Evolutionary conservation across 2,113 vertebrate genomes (phyloP), one percentile per base, ranked within the genome.

Genomic region (Prolemur simus): DNA sequence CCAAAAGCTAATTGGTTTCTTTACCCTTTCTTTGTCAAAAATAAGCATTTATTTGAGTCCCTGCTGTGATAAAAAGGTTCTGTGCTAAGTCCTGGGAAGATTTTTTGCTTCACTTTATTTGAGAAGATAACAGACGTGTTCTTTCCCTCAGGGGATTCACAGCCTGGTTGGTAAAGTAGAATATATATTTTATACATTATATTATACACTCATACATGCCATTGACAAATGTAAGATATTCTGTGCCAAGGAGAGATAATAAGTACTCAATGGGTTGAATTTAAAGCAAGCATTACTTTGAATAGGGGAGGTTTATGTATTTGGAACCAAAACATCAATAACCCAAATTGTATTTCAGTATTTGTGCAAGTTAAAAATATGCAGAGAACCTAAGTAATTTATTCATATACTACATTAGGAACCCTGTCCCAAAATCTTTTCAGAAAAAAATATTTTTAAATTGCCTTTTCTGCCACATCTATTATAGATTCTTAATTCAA

Each of bases 291-390:
- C 32, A 73, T 15, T 89, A 76, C 87, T 97, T 94, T 93, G 58
- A 91, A 85, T 73, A 89, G 60, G 56, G n/a, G 29, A 94, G 45
- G 20, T 81, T 96, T 77, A 87, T 92, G 25, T 87, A 87, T 97
- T 94, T 96, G 96, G 39, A 98, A 58, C 52, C 96, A 92, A 95
- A 96, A 93, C 58, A 89, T 69, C 84, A 96, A 73, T 93, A 87
- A 84, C 25, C 42, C 42, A 89, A 93, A 91, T 89, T 96, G 74
- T 11, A 89, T 89, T 95, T 95, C n/a, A 71, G 71, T 93, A 81
- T 96, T 95, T 95, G 54, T 96, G 23, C 87, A 93, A 92, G 84
- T 82, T 77, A 45, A 89, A 88, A 95, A 77, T 71, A 93, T 69
- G 37, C 76, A 95, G 89, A 89, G 27, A 87, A 84, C 17, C 63